Evolutionary conservation across 2,888 invertebrate species (phyloP).

Genomic region (Limnephilus auricula): DNA sequence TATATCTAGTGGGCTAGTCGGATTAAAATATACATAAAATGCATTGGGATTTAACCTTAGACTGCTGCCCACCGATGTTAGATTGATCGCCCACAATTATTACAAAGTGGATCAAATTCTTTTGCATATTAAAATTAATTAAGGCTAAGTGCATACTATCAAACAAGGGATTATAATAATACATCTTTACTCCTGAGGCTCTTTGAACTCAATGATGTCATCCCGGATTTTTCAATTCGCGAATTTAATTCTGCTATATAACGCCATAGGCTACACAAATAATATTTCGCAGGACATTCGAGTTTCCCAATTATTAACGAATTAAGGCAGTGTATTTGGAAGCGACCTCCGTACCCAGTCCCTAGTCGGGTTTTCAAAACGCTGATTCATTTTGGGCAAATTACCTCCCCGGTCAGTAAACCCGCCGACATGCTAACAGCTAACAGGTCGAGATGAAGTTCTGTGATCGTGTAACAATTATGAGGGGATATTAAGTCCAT

Average conservation of each 20-base stretch:
- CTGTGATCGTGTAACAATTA: conserved; percentile 31
- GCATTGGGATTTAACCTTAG: neutral
- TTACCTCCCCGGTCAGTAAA: conserved; percentile 32
- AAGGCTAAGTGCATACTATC: neutral
- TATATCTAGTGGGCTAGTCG: neutral
- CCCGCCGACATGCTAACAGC: conserved; percentile 5
- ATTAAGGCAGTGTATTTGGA: conserved; percentile 21
- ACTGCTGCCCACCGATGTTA: neutral
- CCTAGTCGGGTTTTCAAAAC: conserved; percentile 3
- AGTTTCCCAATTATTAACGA: conserved; percentile 26
- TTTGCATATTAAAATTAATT: neutral
- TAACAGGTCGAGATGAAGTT: conserved; percentile 31
- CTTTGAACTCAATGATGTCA: neutral
- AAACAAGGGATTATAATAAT: neutral
- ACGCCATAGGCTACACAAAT: neutral
- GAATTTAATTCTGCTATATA: neutral
- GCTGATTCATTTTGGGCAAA: conserved; percentile 46
- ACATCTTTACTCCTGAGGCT: neutral
- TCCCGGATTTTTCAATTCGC: neutral
- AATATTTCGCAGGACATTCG: neutral
- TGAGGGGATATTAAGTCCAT: conserved; percentile 10
- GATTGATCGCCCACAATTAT: neutral
- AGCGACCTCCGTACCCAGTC: conserved; percentile 9
- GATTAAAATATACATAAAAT: neutral
- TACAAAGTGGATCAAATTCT: neutral